A percentile compares a stretch with the other conserved stretches of the same genome.
Evolutionary conservation across 2,797 vertebrate genomes (phyloP).

Genomic region (Chromis chromis): DNA sequence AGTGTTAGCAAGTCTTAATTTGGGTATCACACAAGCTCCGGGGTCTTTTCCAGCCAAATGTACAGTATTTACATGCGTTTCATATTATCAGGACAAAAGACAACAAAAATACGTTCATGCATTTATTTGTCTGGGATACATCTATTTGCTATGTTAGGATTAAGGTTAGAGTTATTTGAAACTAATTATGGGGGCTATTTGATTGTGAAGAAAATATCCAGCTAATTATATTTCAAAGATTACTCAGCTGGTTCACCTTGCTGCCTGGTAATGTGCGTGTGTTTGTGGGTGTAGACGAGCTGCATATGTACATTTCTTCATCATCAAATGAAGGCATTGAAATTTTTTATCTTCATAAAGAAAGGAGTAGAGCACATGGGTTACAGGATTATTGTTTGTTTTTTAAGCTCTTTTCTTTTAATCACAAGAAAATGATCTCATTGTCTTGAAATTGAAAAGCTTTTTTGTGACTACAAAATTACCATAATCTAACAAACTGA

Average conservation of each 20-base stretch:
- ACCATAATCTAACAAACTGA: not conserved
- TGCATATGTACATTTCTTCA: slow-evolving; percentile 19
- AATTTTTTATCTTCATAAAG: slow-evolving; percentile 6
- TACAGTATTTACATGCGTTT: slow-evolving; percentile 42
- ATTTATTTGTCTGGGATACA: slow-evolving; percentile 5
- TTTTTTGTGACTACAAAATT: no score
- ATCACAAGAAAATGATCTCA: not conserved
- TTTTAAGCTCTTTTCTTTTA: slow-evolving; percentile 1
- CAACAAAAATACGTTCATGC: slow-evolving; percentile 32
- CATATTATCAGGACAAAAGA: slow-evolving; percentile 31
- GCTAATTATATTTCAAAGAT: no score
- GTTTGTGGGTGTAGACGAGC: not conserved
- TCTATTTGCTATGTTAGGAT: not conserved
- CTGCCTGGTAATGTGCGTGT: not conserved
- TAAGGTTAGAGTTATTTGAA: slow-evolving; percentile 4
- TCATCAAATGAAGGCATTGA: slow-evolving; percentile 4
- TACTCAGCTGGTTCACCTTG: no score
- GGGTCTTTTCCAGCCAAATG: slow-evolving; percentile 11
- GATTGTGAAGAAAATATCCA: slow-evolving; percentile 25
- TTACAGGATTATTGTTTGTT: slow-evolving; percentile 3
- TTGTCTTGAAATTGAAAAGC: no score
- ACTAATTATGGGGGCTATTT: slow-evolving; percentile 32
- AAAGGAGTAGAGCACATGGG: slow-evolving; percentile 26
- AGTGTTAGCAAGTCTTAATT: slow-evolving; percentile 17
- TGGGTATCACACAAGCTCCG: slow-evolving; percentile 21